Conservation (phyloP, 2,113 vertebrate species). For the Lycaon pictus region DNA sequence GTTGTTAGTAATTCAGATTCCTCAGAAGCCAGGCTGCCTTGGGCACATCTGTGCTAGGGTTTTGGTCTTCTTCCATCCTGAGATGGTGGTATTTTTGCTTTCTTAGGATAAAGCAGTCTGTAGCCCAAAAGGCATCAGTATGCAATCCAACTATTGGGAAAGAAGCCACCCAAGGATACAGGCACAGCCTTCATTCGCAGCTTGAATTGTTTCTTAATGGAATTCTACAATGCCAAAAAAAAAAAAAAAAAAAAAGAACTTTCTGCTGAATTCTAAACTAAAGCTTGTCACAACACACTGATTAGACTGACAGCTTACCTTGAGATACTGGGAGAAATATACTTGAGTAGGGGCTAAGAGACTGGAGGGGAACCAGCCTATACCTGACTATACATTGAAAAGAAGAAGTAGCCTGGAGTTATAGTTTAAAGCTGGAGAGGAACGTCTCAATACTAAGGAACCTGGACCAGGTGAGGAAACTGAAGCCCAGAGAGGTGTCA, state of each 20-base stretch:
- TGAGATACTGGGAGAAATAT: background rate
- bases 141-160: background rate
- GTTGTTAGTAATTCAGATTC: background rate
- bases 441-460: background rate
- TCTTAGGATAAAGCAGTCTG: background rate
- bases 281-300: conserved; percentile 50
- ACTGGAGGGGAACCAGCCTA: background rate
- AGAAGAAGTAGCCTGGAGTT: background rate
- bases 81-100: background rate
- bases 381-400: background rate
- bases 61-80: background rate
- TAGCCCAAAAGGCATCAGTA: background rate
- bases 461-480: background rate
- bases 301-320: conserved; percentile 15
- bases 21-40: background rate
- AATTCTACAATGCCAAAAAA: conserved; percentile 36
- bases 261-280: conserved; percentile 56
- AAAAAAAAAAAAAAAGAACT: background rate
- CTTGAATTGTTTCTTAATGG: conserved; percentile 66
- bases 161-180: background rate
- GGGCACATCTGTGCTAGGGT: background rate
- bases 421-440: background rate
- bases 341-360: conserved; percentile 27
- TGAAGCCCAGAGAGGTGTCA: background rate
- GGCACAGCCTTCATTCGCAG: conserved; percentile 35